phyloP scores from a whole-genome alignment of 2,888 invertebrate genomes.

The Spicauda simplicius region DNA sequence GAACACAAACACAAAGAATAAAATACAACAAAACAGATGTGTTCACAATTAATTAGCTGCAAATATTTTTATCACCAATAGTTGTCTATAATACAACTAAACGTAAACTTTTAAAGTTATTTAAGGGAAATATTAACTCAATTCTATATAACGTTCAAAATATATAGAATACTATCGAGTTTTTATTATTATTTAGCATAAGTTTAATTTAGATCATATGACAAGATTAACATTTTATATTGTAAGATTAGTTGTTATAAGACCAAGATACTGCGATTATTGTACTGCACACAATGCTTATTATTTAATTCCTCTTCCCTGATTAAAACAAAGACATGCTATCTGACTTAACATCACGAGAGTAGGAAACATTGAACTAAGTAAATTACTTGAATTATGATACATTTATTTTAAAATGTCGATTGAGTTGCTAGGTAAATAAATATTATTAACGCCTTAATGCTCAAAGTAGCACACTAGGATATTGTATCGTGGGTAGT shows the following conservation, averaged over 20 bases:
- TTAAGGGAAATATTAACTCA: no score
- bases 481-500: no score
- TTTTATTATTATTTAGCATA: background rate
- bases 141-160: background rate
- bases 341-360: background rate
- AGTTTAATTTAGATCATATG: background rate
- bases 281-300: background rate
- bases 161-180: background rate
- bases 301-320: slow-evolving; percentile 1
- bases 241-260: background rate
- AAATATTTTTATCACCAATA: no score
- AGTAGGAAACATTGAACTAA: background rate
- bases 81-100: no score
- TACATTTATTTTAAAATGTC: no score
- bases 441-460: no score
- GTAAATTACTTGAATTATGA: background rate
- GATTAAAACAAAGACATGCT: background rate
- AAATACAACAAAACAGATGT: background rate
- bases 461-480: no score
- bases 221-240: background rate
- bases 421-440: no score
- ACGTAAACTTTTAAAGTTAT: no score
- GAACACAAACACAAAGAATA: background rate
- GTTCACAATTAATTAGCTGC: no score
- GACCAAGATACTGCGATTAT: background rate